Evolutionary conservation across 92 coral and sea anemone species (phyloP).

Genomic region (Epizoanthus fatuus): DNA sequence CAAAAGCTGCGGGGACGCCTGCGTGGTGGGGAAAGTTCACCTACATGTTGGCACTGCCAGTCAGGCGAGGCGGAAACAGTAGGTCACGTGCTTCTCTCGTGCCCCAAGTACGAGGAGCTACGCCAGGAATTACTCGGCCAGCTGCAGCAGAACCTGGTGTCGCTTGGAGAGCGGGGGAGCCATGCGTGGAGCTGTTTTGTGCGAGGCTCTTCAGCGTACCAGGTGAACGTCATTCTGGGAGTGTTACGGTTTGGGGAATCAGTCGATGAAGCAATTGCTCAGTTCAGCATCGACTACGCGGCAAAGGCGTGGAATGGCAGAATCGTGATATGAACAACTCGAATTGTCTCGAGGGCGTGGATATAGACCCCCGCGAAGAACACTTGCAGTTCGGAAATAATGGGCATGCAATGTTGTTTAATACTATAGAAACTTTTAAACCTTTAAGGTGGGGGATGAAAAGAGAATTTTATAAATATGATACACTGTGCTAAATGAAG

Average conservation of each 20-base stretch:
- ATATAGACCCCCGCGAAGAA: neutral
- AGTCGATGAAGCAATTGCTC: constrained; percentile 83
- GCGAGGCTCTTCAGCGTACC: constrained; percentile 60
- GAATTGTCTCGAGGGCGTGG: neutral
- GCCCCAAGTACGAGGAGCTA: constrained; percentile 83
- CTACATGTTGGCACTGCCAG: constrained; percentile 89
- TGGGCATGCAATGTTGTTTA: neutral
- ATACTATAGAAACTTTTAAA: too few relatives aligned
- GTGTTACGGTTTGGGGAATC: constrained; percentile 80
- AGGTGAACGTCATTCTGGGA: constrained; percentile 83
- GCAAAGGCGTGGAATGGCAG: constrained; percentile 96
- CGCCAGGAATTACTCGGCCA: constrained; percentile 73
- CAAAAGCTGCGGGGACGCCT: constrained; percentile 51
- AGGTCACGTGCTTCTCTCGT: constrained; percentile 86
- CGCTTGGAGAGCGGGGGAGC: constrained; percentile 84
- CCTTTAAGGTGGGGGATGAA: too few relatives aligned
- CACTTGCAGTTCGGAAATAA: too few relatives aligned
- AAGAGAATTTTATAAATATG: too few relatives aligned
- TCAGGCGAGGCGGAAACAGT: constrained; percentile 84
- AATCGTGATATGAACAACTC: constrained; percentile 71
- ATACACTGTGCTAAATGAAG: too few relatives aligned
- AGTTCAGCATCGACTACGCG: constrained; percentile 82
- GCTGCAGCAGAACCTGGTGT: constrained; percentile 75
- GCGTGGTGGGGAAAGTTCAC: constrained; percentile 84
- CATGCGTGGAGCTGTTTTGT: constrained; percentile 83